These are phyloP conservation scores for Centropus unirufus DNA, from an alignment of 2,113 vertebrate genomes.

Conservation along the genomic window DNA sequence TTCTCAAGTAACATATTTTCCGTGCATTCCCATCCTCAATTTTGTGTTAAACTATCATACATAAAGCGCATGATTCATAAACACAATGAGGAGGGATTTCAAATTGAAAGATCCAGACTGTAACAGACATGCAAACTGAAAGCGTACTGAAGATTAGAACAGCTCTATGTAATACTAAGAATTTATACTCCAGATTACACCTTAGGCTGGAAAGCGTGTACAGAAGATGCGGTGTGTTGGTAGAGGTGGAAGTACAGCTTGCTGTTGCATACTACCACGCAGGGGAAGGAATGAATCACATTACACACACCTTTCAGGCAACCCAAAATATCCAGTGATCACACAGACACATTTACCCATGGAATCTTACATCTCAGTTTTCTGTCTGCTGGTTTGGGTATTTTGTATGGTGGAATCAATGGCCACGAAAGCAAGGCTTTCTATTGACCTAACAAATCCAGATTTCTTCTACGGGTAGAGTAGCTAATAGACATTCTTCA, in stretches of 20 bases:
- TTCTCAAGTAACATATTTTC: not conserved
- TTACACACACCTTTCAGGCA: not conserved
- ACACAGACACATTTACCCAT: not conserved
- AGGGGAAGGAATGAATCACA: not conserved
- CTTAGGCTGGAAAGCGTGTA: not conserved
- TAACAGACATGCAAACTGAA: not conserved
- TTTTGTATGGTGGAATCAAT: not conserved
- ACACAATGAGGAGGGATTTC: not conserved
- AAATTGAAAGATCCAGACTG: not conserved
- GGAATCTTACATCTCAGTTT: not conserved
- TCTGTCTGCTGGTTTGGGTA: not conserved
- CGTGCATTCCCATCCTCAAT: not conserved
- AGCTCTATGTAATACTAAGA: not conserved
- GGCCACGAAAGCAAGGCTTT: not conserved
- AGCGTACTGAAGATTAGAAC: not conserved
- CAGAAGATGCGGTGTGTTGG: not conserved
- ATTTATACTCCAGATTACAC: not conserved
- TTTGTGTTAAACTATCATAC: not conserved
- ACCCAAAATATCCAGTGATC: not conserved
- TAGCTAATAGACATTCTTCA: not conserved
- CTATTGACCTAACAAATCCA: not conserved
- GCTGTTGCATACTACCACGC: not conserved
- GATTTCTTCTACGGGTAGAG: fast-evolving
- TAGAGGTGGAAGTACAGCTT: not conserved
- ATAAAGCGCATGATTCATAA: not conserved